These are phyloP conservation scores for Maconellicoccus hirsutus DNA, from an alignment of 1,140 invertebrate species.

Conservation along the genomic window DNA sequence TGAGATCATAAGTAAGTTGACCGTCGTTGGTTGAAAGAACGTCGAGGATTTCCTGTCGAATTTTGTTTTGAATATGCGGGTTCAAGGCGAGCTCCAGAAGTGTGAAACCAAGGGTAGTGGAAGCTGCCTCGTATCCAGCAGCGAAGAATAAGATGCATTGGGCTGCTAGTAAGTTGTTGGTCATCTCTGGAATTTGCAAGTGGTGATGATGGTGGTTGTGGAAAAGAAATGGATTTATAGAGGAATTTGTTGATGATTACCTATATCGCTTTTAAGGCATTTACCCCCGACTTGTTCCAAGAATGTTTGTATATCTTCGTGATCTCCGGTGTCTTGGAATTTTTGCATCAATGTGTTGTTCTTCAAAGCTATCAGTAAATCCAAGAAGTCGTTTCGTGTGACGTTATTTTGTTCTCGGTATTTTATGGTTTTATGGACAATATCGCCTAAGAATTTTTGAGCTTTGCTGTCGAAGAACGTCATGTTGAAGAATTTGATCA, in stretches of 20 bases:
- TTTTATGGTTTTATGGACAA: slow-evolving; percentile 29
- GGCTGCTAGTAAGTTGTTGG: slow-evolving; percentile 31
- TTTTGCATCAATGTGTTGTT: neutral
- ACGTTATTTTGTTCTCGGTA: slow-evolving; percentile 30
- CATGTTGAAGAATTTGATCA: slow-evolving; percentile 22
- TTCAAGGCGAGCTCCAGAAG: slow-evolving; percentile 49
- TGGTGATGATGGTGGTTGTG: too few relatives aligned
- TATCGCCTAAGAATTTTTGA: slow-evolving; percentile 30
- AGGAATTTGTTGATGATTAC: too few relatives aligned
- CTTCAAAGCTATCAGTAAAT: slow-evolving; percentile 26
- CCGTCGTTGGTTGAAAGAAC: slow-evolving; percentile 29
- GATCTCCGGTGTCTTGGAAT: neutral
- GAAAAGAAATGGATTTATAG: too few relatives aligned
- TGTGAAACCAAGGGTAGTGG: slow-evolving; percentile 36
- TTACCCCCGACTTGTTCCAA: neutral
- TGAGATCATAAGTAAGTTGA: neutral
- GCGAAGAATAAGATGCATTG: slow-evolving; percentile 43
- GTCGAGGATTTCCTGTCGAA: slow-evolving; percentile 45
- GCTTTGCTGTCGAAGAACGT: slow-evolving; percentile 26
- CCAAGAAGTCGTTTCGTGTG: slow-evolving; percentile 35
- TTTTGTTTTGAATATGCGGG: slow-evolving; percentile 47
- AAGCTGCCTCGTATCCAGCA: slow-evolving; percentile 47
- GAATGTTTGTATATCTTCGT: neutral
- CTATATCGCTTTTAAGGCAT: neutral
- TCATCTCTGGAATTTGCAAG: neutral